Base-by-base conservation (phyloP, 2,888 invertebrate genomes). In the Euphydryas editha region DNA sequence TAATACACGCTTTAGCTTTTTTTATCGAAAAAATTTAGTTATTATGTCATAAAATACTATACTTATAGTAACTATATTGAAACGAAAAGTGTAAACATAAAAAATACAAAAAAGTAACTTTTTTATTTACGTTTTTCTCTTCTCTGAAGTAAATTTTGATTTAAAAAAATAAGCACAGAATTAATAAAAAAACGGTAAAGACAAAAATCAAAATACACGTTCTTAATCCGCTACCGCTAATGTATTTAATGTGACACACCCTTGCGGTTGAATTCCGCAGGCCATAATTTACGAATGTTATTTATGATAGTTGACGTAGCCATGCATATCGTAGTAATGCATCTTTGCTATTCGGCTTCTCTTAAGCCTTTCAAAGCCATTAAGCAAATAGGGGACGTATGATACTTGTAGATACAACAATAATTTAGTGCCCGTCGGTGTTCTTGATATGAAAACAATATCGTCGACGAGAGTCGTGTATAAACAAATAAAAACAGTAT, bases 261-360 rank as follows among this genome's bases (percentile, higher is more conserved):
- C 58, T 49, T 62, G 62, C 56, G 70, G 68, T 70, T 68, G 63
- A 70, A 69, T 70, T 67, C 69, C 72, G 65, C 63, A 63, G 63
- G 68, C 69, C 67, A 69, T 70, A 73, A 72, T 73, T 73, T 72
- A 72, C 69, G 64, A 59, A 57, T 64, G 68, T 73, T 67, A 71
- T 73, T 73, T 72, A 73, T 71, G 72, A 63, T 44, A 62, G 69
- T 69, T 70, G 64, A 69, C 67, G 61, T 58, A 72, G 67, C 61
- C 46, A 58, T 62, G 65, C 62, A 59, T 70, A 70, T 67, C 67
- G 42, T 57, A 51, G 65, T 63, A 65, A 67, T 70, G 71, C 68
- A 65, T 70, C 70, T 68, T 70, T 65, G 65, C 68, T 68, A 60
- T 67, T 62, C 70, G 62, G 62, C 70, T 65, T 57, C 70, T 60